A percentile compares a stretch with the other conserved stretches of the same genome.
phyloP scores from a whole-genome alignment of 1,140 invertebrate genomes.

The Bombus picipes region DNA sequence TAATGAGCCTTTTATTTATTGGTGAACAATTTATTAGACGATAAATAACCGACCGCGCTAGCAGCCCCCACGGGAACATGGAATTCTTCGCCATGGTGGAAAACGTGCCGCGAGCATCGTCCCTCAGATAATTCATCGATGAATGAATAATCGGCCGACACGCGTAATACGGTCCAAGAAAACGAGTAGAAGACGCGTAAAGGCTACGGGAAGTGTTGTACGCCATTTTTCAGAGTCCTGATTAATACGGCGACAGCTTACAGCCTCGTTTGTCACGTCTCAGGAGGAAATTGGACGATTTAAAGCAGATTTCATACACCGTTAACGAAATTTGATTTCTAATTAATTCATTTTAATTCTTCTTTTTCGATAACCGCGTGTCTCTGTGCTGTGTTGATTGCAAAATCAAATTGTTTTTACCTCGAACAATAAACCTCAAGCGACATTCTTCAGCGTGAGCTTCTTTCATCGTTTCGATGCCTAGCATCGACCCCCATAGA shows the following conservation, averaged over 20 bases:
- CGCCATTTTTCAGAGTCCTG: neutral
- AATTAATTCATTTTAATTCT: too few relatives aligned
- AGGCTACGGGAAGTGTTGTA: neutral
- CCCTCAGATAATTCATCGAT: slow-evolving; percentile 1
- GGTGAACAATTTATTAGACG: slow-evolving; percentile 58
- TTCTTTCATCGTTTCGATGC: too few relatives aligned
- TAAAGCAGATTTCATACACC: neutral
- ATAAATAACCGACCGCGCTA: slow-evolving; percentile 49
- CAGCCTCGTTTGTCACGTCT: neutral
- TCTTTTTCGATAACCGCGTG: too few relatives aligned
- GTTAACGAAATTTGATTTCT: too few relatives aligned
- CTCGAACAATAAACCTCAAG: too few relatives aligned
- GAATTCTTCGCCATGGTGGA: slow-evolving; percentile 20
- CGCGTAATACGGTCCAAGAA: neutral
- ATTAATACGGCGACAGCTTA: neutral
- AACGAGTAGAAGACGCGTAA: neutral
- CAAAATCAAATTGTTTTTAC: too few relatives aligned
- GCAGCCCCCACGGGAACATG: slow-evolving; percentile 12
- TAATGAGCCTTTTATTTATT: slow-evolving; percentile 65
- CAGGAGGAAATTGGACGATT: neutral
- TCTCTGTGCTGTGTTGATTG: too few relatives aligned
- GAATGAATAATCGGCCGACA: neutral
- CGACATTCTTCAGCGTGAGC: too few relatives aligned
- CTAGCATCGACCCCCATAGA: too few relatives aligned
- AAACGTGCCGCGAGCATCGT: neutral